Percentiles rank a stretch among this genome's conserved stretches.
These are phyloP conservation scores for Lasioglossum vierecki DNA, from an alignment of 2,888 invertebrate genomes.

Conservation along the genomic window DNA sequence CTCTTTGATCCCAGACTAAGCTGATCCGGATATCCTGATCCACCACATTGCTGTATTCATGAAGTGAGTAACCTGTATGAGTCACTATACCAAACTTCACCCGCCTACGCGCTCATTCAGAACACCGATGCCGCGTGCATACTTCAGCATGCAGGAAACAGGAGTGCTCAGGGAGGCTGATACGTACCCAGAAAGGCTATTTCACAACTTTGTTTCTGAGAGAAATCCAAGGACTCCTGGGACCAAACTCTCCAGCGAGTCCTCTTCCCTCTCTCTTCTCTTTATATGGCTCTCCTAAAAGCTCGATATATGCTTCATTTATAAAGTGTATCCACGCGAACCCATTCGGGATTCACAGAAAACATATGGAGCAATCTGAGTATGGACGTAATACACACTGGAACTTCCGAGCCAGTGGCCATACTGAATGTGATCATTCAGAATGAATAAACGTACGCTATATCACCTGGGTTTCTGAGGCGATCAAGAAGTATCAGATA, in stretches of 20 bases:
- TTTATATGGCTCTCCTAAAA: not conserved
- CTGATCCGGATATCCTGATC: not conserved
- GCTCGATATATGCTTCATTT: not conserved
- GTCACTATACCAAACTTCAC: not conserved
- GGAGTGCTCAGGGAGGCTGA: not conserved
- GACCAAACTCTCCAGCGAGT: not conserved
- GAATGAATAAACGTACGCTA: not conserved
- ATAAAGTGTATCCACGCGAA: not conserved
- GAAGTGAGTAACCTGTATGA: not conserved
- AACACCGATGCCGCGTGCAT: not conserved
- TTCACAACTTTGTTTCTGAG: not conserved
- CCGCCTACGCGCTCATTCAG: not conserved
- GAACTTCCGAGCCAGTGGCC: not conserved
- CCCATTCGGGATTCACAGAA: not conserved
- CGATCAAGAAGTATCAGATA: not conserved
- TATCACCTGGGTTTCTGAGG: not conserved
- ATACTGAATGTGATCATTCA: not conserved
- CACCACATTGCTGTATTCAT: not conserved
- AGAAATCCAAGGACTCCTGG: not conserved
- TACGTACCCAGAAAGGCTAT: not conserved
- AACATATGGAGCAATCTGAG: not conserved
- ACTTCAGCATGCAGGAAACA: not conserved
- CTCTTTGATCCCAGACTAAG: not conserved
- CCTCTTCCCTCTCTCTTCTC: not conserved
- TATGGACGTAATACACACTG: not conserved